Evolutionary conservation across 2,888 invertebrate species (phyloP), one percentile per base, ranked within the genome.

Genomic region (Leptinotarsa haldemani): DNA sequence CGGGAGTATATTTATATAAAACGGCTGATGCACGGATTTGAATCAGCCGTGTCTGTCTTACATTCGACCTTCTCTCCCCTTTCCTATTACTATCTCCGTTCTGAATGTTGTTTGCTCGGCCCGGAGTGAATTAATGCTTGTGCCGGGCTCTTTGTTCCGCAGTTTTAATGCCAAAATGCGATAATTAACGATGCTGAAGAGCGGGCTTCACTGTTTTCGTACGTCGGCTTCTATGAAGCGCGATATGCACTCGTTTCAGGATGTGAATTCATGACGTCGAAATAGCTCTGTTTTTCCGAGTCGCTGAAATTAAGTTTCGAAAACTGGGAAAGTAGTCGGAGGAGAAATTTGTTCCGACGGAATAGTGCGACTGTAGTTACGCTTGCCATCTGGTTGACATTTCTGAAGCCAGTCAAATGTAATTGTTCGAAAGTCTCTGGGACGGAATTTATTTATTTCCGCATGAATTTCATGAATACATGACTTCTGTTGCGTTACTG

Each of bases 171-270:
- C 70, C 73, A 65, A 75, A 75, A 75, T 66, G 71, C 70, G 72
- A 75, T 70, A 75, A 75, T 75, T 75, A 75, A 75, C 69, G 73
- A 73, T 71, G 74, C 74, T 63, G 74, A 71, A 74, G 71, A 68
- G 70, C 74, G 68, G 69, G 68, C 71, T 69, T 74, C 66, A 67
- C 71, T 68, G 74, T 71, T 74, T 74, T 74, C 74, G 69, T 68
- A 71, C 69, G 53, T 70, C 74, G 69, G 63, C 64, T 61, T 30
- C 66, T 47, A 53, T 52, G 66, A 53, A 66, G 66, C 53, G 66
- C 50, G 53, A 66, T 66, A 66, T 66, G 25, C 66, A 25, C 22
- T 50, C 53, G 22, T 50, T 66, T 53, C 13, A 25, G 66, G 53
- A 61, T n/a, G 61, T 25, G 61, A 61, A 61, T 61, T 61, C 40